Evolutionary conservation across 92 coral and sea anemone species (phyloP).

Genomic region (Nematostella vectensis): DNA sequence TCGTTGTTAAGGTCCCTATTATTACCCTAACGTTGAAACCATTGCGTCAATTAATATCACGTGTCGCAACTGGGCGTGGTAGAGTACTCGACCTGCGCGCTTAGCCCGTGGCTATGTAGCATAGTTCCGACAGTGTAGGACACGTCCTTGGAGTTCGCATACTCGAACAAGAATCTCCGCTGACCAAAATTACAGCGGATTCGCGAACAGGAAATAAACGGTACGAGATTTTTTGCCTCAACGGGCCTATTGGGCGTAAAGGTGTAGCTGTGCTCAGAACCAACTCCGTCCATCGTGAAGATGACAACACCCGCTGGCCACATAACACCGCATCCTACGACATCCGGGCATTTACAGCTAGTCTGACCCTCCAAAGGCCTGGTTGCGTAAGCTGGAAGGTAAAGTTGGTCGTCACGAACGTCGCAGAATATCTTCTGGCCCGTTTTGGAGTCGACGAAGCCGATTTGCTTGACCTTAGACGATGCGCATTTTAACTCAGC

Average conservation of each 20-base stretch:
- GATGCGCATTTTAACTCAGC: conserved; percentile 74
- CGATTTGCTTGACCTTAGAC: conserved; percentile 72
- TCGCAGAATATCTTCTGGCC: conserved; percentile 81
- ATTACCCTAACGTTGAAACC: no score
- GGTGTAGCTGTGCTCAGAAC: conserved; percentile 60
- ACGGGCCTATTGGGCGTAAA: conserved; percentile 42
- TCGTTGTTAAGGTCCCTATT: no score
- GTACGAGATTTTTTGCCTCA: conserved; percentile 48
- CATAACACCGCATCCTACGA: conserved; percentile 89
- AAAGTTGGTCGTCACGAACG: conserved; percentile 66
- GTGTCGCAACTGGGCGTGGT: no score
- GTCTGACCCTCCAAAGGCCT: conserved; percentile 49
- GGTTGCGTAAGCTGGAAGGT: conserved; percentile 56
- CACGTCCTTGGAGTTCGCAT: conserved; percentile 64
- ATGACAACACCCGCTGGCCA: conserved; percentile 81
- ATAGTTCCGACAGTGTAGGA: conserved; percentile 48
- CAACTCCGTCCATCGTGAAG: conserved; percentile 92
- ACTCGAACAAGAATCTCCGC: conserved; percentile 72
- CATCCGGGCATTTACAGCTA: conserved; percentile 70
- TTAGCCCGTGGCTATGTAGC: conserved; percentile 46
- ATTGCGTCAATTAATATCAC: no score
- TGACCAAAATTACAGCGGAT: conserved; percentile 92
- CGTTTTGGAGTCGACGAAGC: conserved; percentile 51
- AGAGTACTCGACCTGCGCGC: conserved; percentile 5
- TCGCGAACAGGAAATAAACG: conserved; percentile 76